These are phyloP conservation scores for Diprion similis DNA, from an alignment of 1,140 invertebrate species.

Conservation along the genomic window DNA sequence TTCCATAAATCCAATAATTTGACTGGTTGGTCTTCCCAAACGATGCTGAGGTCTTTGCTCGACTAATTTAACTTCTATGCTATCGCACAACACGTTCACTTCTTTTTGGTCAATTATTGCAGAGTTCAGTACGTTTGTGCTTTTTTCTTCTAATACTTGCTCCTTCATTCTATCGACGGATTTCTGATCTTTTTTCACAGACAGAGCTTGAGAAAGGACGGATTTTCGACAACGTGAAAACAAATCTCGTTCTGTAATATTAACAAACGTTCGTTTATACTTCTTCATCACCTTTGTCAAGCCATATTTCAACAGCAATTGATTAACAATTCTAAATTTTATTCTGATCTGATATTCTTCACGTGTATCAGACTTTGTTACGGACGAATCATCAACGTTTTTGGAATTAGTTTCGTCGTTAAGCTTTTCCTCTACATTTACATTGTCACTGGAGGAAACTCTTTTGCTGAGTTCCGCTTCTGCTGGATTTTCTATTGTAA, in stretches of 20 bases:
- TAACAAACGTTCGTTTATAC: background rate
- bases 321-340: background rate
- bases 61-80: constrained; percentile 45
- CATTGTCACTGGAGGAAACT: background rate
- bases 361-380: background rate
- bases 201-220: background rate
- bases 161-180: background rate
- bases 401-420: background rate
- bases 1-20: constrained; percentile 48
- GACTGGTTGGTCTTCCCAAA: constrained; percentile 32
- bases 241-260: background rate
- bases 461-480: constrained; percentile 18
- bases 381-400: background rate
- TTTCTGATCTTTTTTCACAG: background rate
- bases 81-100: constrained; percentile 41
- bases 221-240: background rate
- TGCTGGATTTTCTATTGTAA: constrained; percentile 22
- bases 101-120: background rate
- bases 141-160: background rate
- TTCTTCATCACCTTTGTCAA: background rate
- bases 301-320: background rate
- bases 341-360: background rate
- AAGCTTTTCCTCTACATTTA: constrained; percentile 14
- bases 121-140: background rate
- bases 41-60: constrained; percentile 36